Evolutionary conservation across 2,888 invertebrate genomes (phyloP).

Genomic region (Sesamia inferens): DNA sequence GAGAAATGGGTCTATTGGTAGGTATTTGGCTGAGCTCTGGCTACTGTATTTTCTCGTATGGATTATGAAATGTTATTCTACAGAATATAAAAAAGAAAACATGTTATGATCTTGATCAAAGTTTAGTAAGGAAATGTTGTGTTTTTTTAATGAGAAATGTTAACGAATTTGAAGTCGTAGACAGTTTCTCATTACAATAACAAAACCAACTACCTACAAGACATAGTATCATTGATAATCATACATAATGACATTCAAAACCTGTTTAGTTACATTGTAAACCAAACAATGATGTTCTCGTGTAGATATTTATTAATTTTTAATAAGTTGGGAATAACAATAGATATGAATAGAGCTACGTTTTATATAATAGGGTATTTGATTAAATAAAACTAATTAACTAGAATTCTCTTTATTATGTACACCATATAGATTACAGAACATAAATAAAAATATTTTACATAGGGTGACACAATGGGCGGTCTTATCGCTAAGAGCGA

Average conservation of each 20-base stretch:
- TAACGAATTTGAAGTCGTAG: not conserved
- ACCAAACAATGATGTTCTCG: not conserved
- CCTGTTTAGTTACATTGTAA: not conserved
- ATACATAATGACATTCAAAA: not conserved
- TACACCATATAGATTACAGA: too few relatives aligned
- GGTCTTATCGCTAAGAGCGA: too few relatives aligned
- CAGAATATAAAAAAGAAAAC: not conserved
- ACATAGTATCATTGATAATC: too few relatives aligned
- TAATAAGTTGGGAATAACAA: not conserved
- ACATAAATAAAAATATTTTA: too few relatives aligned
- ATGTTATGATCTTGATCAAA: too few relatives aligned
- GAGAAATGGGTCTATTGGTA: not conserved
- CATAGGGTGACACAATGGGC: too few relatives aligned
- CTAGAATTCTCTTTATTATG: too few relatives aligned
- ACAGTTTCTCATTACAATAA: not conserved
- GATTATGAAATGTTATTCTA: not conserved
- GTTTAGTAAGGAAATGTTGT: too few relatives aligned
- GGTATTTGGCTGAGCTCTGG: not conserved
- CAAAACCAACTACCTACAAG: not conserved
- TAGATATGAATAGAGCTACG: not conserved
- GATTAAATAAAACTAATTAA: too few relatives aligned
- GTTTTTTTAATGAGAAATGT: not conserved
- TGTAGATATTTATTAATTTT: too few relatives aligned
- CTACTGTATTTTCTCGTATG: not conserved
- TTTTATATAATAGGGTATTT: not conserved